These are phyloP conservation scores for Typhlomys cinereus DNA, from an alignment of 2,113 vertebrate genomes.

Conservation along the genomic window DNA sequence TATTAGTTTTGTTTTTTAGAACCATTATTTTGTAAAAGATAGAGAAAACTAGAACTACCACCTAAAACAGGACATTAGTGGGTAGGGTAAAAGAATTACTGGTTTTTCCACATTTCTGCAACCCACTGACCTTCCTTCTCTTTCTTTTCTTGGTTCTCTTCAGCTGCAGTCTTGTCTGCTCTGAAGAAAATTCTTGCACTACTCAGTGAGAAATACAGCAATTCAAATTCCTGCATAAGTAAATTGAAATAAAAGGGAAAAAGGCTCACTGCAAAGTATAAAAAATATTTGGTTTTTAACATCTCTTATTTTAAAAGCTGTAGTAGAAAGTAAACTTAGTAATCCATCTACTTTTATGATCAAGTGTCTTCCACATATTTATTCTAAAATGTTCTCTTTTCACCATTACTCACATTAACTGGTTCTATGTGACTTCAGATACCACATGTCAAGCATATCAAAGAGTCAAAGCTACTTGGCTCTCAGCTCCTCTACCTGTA, in stretches of 20 bases:
- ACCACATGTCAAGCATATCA: not conserved
- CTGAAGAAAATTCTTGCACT: slow-evolving; percentile 99
- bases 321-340: slow-evolving; percentile 21
- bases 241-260: slow-evolving; percentile 55
- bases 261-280: slow-evolving; percentile 5
- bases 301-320: slow-evolving; percentile 53
- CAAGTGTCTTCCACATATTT: not conserved
- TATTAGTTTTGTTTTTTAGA: slow-evolving; percentile 19
- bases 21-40: not conserved
- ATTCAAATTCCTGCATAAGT: slow-evolving; percentile 94
- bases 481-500: slow-evolving; percentile 88
- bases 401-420: not conserved
- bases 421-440: not conserved
- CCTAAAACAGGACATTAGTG: not conserved
- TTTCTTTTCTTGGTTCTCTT: slow-evolving; percentile 97
- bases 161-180: slow-evolving; percentile 97
- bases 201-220: slow-evolving; percentile 98
- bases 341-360: slow-evolving; percentile 1
- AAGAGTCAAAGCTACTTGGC: not conserved
- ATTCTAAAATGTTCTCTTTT: slow-evolving; percentile 10
- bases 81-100: not conserved
- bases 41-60: not conserved
- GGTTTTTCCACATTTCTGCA: not conserved
- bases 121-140: slow-evolving; percentile 91
- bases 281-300: slow-evolving; percentile 25